phyloP scores from a whole-genome alignment of 30 jellyfish, hydroid and myxozoan species.

The Hydractinia symbiolongicarpus region DNA sequence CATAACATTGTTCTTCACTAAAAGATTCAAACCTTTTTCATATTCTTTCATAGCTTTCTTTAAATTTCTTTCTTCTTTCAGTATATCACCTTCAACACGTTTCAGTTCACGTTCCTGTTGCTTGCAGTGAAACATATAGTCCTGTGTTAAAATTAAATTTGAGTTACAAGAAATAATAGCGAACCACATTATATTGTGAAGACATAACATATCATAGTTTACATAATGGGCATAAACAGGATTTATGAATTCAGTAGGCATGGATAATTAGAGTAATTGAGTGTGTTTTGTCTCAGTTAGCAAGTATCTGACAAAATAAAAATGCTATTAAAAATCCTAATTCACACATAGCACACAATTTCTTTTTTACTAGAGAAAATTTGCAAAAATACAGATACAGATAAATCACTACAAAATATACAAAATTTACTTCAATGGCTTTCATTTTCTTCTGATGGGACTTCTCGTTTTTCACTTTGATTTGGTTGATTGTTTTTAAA shows the following conservation, averaged over 20 bases:
- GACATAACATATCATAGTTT: too few relatives aligned
- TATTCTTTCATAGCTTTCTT: slow-evolving; percentile 56
- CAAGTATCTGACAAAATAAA: too few relatives aligned
- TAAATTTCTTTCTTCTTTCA: slow-evolving; percentile 54
- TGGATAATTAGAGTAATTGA: too few relatives aligned
- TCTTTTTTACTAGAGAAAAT: too few relatives aligned
- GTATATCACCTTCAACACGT: slow-evolving; percentile 75
- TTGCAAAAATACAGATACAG: not conserved
- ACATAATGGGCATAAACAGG: too few relatives aligned
- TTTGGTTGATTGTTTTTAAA: not conserved
- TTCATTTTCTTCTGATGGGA: slow-evolving; percentile 39
- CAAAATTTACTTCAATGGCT: slow-evolving; percentile 45
- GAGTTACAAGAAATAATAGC: too few relatives aligned
- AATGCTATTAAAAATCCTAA: too few relatives aligned
- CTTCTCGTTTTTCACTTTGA: slow-evolving; percentile 46
- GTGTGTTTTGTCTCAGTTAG: too few relatives aligned
- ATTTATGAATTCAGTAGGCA: too few relatives aligned
- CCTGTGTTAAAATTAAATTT: slow-evolving; percentile 25
- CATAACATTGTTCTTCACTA: too few relatives aligned
- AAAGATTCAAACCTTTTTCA: slow-evolving; percentile 37
- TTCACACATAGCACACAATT: too few relatives aligned
- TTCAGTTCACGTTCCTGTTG: slow-evolving; percentile 74
- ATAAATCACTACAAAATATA: not conserved
- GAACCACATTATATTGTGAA: too few relatives aligned
- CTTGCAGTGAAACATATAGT: slow-evolving; percentile 73